Conservation (phyloP, 2,113 vertebrate species). For the Propithecus coquereli region DNA sequence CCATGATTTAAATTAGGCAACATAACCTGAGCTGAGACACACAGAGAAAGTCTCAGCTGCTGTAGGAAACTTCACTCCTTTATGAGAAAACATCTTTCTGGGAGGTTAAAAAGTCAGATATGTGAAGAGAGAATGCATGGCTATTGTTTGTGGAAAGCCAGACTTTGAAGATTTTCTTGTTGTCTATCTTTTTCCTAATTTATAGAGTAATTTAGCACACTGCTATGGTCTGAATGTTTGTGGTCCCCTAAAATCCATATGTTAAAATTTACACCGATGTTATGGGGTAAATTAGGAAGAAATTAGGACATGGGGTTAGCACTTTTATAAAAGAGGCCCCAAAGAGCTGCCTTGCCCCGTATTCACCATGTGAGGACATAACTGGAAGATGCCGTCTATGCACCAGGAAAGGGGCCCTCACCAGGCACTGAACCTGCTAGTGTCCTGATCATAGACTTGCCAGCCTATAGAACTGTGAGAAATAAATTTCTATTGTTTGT, state of each 20-base stretch:
- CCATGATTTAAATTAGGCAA: neutral
- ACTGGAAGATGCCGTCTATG: no score
- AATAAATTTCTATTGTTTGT: no score
- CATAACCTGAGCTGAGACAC: neutral
- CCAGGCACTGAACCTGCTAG: neutral
- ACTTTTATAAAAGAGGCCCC: neutral
- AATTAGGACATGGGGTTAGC: neutral
- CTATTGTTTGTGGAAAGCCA: neutral
- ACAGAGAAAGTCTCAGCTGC: neutral
- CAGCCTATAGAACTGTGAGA: neutral
- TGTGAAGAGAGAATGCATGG: neutral
- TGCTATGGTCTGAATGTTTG: neutral
- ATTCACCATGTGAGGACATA: neutral
- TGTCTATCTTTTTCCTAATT: neutral
- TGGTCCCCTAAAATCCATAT: no score
- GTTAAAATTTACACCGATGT: neutral
- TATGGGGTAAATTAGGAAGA: neutral
- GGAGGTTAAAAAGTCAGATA: neutral
- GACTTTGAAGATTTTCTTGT: neutral
- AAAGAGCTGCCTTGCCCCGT: neutral
- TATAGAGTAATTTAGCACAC: neutral
- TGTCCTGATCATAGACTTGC: accelerated
- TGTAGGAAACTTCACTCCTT: neutral
- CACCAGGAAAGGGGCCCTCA: neutral
- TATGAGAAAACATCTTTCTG: neutral